Base-by-base conservation (phyloP, 2,797 vertebrate genomes). In the Hipposideros larvatus region DNA sequence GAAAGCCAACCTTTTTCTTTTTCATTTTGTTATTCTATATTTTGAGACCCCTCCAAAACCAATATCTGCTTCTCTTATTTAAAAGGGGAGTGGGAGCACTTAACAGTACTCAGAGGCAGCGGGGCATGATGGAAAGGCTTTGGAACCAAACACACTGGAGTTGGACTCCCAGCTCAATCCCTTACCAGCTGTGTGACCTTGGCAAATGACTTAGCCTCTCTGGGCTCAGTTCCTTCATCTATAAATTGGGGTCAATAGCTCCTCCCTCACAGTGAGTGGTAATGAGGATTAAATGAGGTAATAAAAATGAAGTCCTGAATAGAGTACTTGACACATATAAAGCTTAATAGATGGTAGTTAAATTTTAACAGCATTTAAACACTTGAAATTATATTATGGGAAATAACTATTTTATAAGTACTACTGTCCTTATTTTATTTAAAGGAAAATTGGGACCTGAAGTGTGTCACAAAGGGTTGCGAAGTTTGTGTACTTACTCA, bases 321-420 rank as follows among this genome's bases (percentile, higher is more conserved):
- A 89, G 91, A 89, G 68, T 83, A 10, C 24, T 96, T 59, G 4
- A 96, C 82, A 97, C 71, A 92, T 83, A 96, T 94, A 97, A 97
- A 97, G 90, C 85, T 93, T 97, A 93, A 95, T 94, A 93, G 71
- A 89, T n/a, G 87, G 91, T 21, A 95, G 90, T 98, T 96, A 96
- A 63, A 89, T 61, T 96, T 97, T 97, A 96, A 96, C 74, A 93
- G 96, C 87, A 93, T 88, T 97, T 96, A 93, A 97, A 90, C 87
- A 97, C 91, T 96, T 31, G 1, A 51, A 71, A 63, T 74, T 78
- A 53, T 90, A 84, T 65, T 89, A 71, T 24, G 31, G 79, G 90
- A 94, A 95, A 86, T 90, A 96, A 90, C 77, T 77, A 34, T 91
- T 74, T 95, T 75, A 26, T 70, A 96, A 88, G 85, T 18, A 94